These are phyloP conservation scores for Struthio camelus DNA, from an alignment of 2,113 vertebrate species.

Conservation along the genomic window DNA sequence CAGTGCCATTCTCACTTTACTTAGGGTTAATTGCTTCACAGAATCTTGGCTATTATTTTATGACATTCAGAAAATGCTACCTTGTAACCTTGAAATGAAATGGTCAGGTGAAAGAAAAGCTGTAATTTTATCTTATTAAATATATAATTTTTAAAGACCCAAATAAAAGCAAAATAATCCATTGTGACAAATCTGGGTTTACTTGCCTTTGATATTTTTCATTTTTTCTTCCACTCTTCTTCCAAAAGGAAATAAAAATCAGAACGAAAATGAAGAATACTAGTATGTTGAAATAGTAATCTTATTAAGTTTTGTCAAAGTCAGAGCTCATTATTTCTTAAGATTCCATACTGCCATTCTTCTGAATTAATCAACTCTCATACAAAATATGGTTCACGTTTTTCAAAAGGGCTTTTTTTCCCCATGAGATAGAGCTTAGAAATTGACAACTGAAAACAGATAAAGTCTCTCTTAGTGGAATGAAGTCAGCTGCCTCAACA, in stretches of 20 bases:
- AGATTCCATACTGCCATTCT: background rate
- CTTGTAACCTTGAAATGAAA: background rate
- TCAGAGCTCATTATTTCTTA: constrained; percentile 7
- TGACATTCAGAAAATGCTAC: background rate
- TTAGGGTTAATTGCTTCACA: background rate
- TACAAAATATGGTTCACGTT: background rate
- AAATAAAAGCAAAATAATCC: constrained; percentile 21
- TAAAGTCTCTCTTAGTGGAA: background rate
- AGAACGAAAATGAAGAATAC: background rate
- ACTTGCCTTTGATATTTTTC: background rate
- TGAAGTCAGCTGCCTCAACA: constrained; percentile 13
- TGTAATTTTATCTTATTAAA: background rate
- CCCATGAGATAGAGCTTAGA: background rate
- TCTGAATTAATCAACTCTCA: constrained; percentile 20
- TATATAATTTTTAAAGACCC: background rate
- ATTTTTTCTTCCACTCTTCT: background rate
- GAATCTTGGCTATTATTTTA: background rate
- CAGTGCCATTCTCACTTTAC: background rate
- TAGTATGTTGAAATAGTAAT: background rate
- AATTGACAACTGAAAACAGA: constrained; percentile 46
- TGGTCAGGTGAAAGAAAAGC: background rate
- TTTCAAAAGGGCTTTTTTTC: background rate
- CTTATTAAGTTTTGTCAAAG: background rate
- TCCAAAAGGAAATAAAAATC: background rate
- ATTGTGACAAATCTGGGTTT: background rate